These are phyloP conservation scores for Cryptus armator DNA, from an alignment of 2,888 invertebrate genomes.

Conservation along the genomic window DNA sequence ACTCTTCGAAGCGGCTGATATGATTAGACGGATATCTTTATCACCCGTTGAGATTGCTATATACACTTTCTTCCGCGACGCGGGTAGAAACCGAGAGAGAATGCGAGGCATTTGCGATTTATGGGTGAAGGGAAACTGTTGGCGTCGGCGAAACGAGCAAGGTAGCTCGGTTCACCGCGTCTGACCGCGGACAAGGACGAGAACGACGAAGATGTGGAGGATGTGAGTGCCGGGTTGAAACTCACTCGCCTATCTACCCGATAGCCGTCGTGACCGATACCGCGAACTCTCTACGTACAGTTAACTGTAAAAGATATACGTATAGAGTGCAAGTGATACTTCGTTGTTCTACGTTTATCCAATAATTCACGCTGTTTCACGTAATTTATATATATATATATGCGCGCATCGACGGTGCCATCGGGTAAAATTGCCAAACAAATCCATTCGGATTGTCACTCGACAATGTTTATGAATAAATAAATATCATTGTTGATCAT, in stretches of 20 bases:
- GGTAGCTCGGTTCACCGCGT: constrained; percentile 56
- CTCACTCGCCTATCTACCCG: constrained; percentile 2
- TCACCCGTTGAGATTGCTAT: constrained; percentile 25
- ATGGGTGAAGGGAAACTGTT: constrained; percentile 53
- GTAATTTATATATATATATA: background rate
- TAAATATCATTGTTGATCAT: too few relatives aligned
- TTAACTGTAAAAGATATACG: constrained; percentile 1
- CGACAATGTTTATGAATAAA: too few relatives aligned
- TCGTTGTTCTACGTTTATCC: constrained; percentile 10
- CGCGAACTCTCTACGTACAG: constrained; percentile 9
- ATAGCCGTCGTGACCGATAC: constrained; percentile 30
- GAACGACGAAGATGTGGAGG: constrained; percentile 17
- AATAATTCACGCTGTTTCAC: constrained; percentile 17
- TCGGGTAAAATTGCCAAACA: background rate
- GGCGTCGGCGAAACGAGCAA: constrained; percentile 47
- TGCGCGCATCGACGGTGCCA: background rate
- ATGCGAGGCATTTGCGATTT: constrained; percentile 40
- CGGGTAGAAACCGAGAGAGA: constrained; percentile 25
- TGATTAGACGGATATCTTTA: constrained; percentile 50
- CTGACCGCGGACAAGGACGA: constrained; percentile 53
- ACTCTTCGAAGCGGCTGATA: constrained; percentile 14
- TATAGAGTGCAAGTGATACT: constrained; percentile 7
- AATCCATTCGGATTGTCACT: too few relatives aligned
- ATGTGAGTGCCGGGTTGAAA: constrained; percentile 29
- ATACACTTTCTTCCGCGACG: constrained; percentile 17